Evolutionary conservation across 2,113 vertebrate species (phyloP).

Genomic region (Mirounga angustirostris): DNA sequence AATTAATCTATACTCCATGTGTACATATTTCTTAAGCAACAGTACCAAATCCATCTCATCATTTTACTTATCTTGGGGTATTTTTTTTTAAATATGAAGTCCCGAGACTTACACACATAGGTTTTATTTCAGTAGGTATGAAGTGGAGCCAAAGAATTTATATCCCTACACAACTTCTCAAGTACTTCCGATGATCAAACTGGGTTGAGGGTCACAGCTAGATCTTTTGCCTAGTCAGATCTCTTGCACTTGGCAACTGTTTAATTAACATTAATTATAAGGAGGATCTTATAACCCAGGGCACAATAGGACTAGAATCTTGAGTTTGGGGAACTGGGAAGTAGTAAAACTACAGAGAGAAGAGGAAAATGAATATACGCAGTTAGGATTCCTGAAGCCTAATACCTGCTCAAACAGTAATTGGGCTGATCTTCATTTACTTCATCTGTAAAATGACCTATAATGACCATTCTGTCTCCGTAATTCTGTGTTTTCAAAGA

Average conservation of each 20-base stretch:
- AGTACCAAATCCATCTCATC: neutral
- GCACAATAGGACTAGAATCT: neutral
- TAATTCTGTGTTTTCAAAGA: neutral
- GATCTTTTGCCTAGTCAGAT: neutral
- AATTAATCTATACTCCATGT: neutral
- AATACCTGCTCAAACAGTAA: neutral
- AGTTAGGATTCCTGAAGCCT: neutral
- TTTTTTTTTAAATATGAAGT: neutral
- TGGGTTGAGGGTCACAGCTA: neutral
- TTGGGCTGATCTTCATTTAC: neutral
- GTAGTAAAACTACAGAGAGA: neutral
- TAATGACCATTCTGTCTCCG: neutral
- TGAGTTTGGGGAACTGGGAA: neutral
- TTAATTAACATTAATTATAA: neutral
- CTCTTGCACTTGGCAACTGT: neutral
- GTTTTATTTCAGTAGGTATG: neutral
- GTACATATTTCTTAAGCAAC: neutral
- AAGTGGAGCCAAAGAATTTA: neutral
- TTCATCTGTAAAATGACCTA: neutral
- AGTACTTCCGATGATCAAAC: neutral
- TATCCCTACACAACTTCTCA: neutral
- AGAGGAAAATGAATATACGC: neutral
- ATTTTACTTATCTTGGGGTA: neutral
- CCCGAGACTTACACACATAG: neutral
- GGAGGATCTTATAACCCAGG: neutral